Evolutionary conservation across 2,113 vertebrate species (phyloP).

Genomic region (Mionectes macconnelli): DNA sequence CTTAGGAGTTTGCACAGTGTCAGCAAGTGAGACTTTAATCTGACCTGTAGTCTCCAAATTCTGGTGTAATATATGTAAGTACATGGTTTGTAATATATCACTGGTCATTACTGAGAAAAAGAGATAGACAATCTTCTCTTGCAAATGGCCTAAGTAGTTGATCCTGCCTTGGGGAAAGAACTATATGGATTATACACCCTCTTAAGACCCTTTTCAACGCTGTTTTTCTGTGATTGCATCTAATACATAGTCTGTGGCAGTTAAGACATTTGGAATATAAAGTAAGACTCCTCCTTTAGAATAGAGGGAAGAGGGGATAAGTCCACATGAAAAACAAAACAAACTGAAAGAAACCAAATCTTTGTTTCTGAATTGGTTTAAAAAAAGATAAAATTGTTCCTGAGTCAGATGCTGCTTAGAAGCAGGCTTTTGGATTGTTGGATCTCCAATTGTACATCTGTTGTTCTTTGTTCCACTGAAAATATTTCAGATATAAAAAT

Average conservation of each 20-base stretch:
- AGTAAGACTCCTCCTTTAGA: background rate
- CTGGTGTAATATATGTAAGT: background rate
- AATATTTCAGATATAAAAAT: background rate
- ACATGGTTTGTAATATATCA: background rate
- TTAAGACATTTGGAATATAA: background rate
- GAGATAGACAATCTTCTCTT: background rate
- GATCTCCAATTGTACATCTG: background rate
- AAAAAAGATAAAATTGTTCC: background rate
- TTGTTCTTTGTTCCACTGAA: background rate
- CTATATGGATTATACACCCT: background rate
- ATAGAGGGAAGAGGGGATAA: too few relatives aligned
- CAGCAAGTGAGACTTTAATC: background rate
- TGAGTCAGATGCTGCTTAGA: background rate
- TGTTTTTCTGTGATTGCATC: background rate
- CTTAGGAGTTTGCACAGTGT: background rate
- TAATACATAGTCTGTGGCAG: background rate
- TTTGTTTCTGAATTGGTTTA: background rate
- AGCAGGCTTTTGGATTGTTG: background rate
- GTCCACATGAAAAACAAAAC: background rate
- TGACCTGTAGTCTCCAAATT: background rate
- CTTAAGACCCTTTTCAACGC: background rate
- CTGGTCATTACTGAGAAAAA: slow-evolving; percentile 5
- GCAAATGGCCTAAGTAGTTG: slow-evolving; percentile 24
- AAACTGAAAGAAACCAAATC: background rate
- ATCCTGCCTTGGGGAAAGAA: slow-evolving; percentile 11